These are phyloP conservation scores for Caenorhabditis remanei DNA, from an alignment of 1,140 invertebrate species.

Conservation along the genomic window DNA sequence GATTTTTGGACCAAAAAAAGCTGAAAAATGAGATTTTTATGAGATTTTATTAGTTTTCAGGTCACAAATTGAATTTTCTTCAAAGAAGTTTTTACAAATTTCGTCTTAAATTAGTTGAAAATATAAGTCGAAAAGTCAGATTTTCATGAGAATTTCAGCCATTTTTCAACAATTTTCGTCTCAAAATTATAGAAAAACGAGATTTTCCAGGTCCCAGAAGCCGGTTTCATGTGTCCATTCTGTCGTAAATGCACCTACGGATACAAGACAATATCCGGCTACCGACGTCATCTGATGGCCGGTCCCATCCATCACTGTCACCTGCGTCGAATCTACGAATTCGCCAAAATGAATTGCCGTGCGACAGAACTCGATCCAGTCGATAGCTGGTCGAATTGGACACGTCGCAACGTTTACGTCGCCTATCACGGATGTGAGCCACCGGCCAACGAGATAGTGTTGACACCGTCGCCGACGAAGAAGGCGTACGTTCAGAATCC, in stretches of 20 bases:
- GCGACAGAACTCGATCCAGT: constrained; percentile 40
- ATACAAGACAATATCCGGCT: constrained; percentile 63
- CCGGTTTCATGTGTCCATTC: constrained; percentile 61
- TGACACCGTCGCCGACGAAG: constrained; percentile 48
- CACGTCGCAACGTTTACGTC: constrained; percentile 43
- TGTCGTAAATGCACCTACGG: constrained; percentile 63
- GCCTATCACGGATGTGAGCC: constrained; percentile 60
- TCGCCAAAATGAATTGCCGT: constrained; percentile 58
- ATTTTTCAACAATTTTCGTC: too few species aligned
- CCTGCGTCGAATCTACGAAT: constrained; percentile 54
- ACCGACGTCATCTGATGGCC: constrained; percentile 23
- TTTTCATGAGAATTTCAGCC: too few species aligned
- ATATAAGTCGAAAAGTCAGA: background rate
- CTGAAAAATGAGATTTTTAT: background rate
- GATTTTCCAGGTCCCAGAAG: constrained; percentile 24
- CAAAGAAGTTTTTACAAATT: too few species aligned
- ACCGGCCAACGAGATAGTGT: constrained; percentile 17
- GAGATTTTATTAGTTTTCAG: too few species aligned
- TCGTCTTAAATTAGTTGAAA: too few species aligned
- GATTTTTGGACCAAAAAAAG: background rate
- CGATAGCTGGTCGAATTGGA: constrained; percentile 51
- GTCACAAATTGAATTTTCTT: too few species aligned
- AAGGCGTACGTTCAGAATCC: constrained; percentile 20
- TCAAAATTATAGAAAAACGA: too few species aligned
- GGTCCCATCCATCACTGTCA: constrained; percentile 55